Base-by-base conservation (phyloP, 92 coral and sea anemone genomes). In the Galaxea fascicularis region DNA sequence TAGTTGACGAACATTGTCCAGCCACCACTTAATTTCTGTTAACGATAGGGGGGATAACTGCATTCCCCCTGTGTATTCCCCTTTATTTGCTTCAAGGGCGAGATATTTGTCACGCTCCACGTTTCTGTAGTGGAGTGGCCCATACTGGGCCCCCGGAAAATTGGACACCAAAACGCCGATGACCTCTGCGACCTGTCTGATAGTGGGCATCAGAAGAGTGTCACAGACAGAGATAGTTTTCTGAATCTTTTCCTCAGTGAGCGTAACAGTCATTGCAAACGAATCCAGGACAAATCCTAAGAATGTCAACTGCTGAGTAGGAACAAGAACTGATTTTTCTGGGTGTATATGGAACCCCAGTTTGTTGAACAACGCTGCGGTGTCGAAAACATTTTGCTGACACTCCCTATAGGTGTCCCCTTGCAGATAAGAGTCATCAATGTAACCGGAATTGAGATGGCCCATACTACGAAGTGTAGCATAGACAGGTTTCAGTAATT, bases 381-480 rank as follows among this genome's bases (percentile, higher is more conserved):
- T 90, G 70, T 71, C 90, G 0, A 35, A 12, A 7, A 78, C 83
- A 76, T 86, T 90, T 3, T 27, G 17, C 2, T 26, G 6, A 49
- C 90, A 90, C 51, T 86, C 80, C 4, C 15, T 49, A 53, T 9
- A 20, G 17, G 86, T 72, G 68, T 76, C 65, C 21, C 93, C 93
- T 69, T 86, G 90, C 3, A 90, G 51, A 65, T 79, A 86, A 49
- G 87, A 87, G 65, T 90, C 93, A 66, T 90, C 89, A 14, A 86
- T 90, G 41, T 86, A 75, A 0, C 85, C 86, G 6, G 66, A 17
- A 14, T 25, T 22, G 4, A 60, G 8, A 57, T 80, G 62, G 8
- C 90, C 93, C 44, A 41, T 29, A 14, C 59, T 26, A 16, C 78
- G 73, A 53, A 90, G 63, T 16, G 46, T 46, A 8, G 90, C 79